These are phyloP conservation scores for Metaphire vulgaris DNA, from an alignment of 1,140 invertebrate species.

Conservation along the genomic window DNA sequence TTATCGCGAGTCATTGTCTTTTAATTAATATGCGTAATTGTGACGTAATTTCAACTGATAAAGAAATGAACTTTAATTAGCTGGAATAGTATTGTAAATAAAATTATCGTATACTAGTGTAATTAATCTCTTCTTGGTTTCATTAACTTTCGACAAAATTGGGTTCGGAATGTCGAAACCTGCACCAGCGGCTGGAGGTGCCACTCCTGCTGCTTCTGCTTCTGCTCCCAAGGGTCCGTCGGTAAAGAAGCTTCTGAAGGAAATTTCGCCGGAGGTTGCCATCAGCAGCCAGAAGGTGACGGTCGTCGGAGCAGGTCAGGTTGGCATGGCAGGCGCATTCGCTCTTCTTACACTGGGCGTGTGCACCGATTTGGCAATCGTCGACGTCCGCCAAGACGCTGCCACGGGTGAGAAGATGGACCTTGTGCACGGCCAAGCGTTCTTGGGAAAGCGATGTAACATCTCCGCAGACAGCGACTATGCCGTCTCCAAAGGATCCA, in stretches of 20 bases:
- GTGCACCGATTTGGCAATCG: conserved; percentile 70
- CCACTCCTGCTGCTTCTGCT: neutral
- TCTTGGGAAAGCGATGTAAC: conserved; percentile 67
- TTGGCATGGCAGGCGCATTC: conserved; percentile 88
- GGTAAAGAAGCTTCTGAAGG: neutral
- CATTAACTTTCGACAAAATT: neutral
- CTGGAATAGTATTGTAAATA: too few species aligned
- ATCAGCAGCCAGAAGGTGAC: conserved; percentile 62
- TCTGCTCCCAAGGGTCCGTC: neutral
- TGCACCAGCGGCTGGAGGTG: neutral
- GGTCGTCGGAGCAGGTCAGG: conserved; percentile 79
- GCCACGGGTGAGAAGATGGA: conserved; percentile 81
- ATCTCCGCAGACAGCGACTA: conserved; percentile 70
- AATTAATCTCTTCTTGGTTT: too few species aligned
- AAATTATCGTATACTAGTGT: too few species aligned
- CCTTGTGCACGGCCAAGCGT: conserved; percentile 76
- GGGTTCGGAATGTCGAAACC: neutral
- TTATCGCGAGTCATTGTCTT: too few species aligned
- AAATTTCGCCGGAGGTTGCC: neutral
- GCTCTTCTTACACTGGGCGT: conserved; percentile 73
- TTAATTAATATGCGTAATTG: too few species aligned
- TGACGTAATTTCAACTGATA: too few species aligned
- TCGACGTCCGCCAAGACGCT: conserved; percentile 71
- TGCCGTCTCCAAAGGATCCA: conserved; percentile 66
- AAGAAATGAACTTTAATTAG: too few species aligned